Evolutionary conservation across 2,113 vertebrate species (phyloP), one percentile per base, ranked within the genome.

Genomic region (Harpagus bidentatus): DNA sequence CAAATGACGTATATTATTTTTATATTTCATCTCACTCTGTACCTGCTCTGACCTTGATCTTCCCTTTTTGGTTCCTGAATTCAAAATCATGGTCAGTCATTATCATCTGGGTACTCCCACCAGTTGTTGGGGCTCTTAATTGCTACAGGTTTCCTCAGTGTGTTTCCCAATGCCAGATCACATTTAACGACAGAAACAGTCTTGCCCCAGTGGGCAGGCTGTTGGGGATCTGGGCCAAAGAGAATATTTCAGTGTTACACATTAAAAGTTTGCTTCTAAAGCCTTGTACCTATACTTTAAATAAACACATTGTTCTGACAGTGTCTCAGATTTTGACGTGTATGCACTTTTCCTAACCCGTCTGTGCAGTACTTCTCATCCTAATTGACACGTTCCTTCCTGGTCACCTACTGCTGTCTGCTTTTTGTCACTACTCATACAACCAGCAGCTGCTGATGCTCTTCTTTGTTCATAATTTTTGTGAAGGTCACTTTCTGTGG

Each of bases 371-470:
- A 16, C 59, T 82, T n/a, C 70, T 94, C 55, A 42, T 36, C 55
- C 62, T 73, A 79, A 93, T 32, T 89, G 80, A 85, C 73, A 10
- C 1, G 3, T 43, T 91, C 61, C 65, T 82, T 92, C 42, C 45
- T 73, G 86, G 65, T 82, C 93, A 82, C 73, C 66, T 45, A 22
- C 84, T 76, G 67, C 90, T 88, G 62, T 66, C 82, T 94, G 76
- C 52, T 63, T 88, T 82, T 72, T 89, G 65, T 85, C 90, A 62
- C 7, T 0, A 7, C 47, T 87, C 20, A 0, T 31, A 25, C 31
- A 59, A 12, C 26, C 34, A 40, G 69, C 67, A 52, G 81, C 65
- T 79, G 73, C 47, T 77, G 58, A 1, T 69, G 48, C 23, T 78
- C 25, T 29, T 53, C 63, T 85, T 50, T 65, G 53, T 26, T 84